phyloP scores from a whole-genome alignment of 2,113 vertebrate genomes.

The Trichomycterus rosablanca region DNA sequence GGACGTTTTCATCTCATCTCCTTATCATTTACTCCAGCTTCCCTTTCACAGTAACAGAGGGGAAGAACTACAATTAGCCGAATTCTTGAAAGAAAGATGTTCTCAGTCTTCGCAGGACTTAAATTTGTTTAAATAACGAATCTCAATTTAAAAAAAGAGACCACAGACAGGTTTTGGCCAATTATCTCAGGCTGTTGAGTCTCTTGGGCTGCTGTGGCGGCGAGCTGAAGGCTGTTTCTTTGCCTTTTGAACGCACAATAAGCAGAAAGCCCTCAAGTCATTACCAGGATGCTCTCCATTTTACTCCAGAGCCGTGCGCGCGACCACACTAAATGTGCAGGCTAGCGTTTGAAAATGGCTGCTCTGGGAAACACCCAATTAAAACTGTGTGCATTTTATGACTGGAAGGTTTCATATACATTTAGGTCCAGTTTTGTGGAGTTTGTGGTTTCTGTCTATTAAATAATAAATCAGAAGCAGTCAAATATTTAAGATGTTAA shows the following conservation, averaged over 20 bases:
- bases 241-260: slow-evolving; percentile 45
- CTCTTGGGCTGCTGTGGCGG: slow-evolving; percentile 48
- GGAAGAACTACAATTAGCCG: slow-evolving; percentile 48
- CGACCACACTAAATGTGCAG: slow-evolving; percentile 31
- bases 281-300: slow-evolving; percentile 40
- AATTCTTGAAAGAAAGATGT: slow-evolving; percentile 47
- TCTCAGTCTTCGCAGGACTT: slow-evolving; percentile 38
- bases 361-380: slow-evolving; percentile 34
- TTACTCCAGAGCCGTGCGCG: slow-evolving; percentile 22
- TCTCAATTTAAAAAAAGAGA: slow-evolving; percentile 44
- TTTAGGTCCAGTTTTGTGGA: neutral
- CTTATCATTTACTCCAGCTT: slow-evolving; percentile 45
- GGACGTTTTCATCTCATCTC: slow-evolving; percentile 42
- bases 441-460: too few species aligned
- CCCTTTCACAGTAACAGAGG: slow-evolving; percentile 27
- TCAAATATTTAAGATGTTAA: slow-evolving; percentile 3
- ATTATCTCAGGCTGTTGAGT: slow-evolving; percentile 47
- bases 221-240: slow-evolving; percentile 40
- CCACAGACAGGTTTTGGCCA: slow-evolving; percentile 46
- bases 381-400: slow-evolving; percentile 24
- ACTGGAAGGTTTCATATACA: neutral
- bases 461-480: slow-evolving; percentile 9
- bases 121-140: slow-evolving; percentile 50
- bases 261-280: slow-evolving; percentile 44
- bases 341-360: slow-evolving; percentile 29